Percentiles rank a stretch among this genome's conserved stretches.
phyloP scores from a whole-genome alignment of 2,113 vertebrate species.

The Xiphophorus hellerii region DNA sequence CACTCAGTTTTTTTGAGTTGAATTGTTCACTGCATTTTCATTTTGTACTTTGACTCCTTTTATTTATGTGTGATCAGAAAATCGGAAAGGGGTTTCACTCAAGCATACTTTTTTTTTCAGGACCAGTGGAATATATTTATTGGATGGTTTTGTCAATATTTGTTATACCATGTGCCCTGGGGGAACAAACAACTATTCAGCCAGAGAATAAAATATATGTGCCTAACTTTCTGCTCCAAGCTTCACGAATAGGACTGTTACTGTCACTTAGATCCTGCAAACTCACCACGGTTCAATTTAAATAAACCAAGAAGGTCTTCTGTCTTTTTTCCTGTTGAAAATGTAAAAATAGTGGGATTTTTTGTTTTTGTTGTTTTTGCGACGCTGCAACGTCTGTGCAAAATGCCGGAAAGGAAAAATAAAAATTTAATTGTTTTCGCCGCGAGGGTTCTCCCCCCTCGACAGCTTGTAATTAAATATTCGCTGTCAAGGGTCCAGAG shows the following conservation, averaged over 20 bases:
- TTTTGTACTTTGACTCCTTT: too few relatives aligned
- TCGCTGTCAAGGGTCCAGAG: background rate
- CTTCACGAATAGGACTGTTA: background rate
- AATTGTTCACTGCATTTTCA: too few relatives aligned
- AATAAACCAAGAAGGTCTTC: accelerated
- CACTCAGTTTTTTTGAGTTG: too few relatives aligned
- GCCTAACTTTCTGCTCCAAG: background rate
- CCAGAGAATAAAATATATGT: background rate
- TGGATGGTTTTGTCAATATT: background rate
- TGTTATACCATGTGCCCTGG: background rate
- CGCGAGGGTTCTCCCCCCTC: background rate
- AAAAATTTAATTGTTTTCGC: background rate
- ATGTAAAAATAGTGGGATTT: background rate
- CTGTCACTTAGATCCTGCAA: background rate
- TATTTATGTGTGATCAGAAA: too few relatives aligned
- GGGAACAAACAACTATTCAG: background rate
- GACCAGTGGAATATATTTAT: too few relatives aligned
- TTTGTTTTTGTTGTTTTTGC: background rate
- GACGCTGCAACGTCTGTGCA: background rate
- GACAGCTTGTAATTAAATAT: constrained; percentile 34
- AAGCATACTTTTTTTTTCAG: background rate
- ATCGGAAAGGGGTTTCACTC: too few relatives aligned
- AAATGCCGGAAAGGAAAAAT: background rate
- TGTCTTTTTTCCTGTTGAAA: background rate
- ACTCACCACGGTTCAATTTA: background rate